These are phyloP conservation scores for Chrysomela aeneicollis DNA, from an alignment of 2,888 invertebrate species.

Conservation along the genomic window DNA sequence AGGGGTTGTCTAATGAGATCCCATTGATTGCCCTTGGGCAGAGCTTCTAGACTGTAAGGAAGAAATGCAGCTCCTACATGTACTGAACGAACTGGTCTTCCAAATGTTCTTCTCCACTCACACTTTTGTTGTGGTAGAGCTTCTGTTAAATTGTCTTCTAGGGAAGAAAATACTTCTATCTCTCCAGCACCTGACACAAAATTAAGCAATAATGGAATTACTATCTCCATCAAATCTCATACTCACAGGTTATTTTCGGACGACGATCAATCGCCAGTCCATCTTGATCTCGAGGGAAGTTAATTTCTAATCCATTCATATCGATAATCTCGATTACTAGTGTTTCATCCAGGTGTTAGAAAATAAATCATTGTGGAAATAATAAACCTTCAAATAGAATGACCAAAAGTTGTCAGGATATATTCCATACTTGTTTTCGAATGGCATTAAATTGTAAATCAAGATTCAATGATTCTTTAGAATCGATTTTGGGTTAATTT, in stretches of 20 bases:
- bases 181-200: conserved; percentile 74
- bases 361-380: conserved; percentile 48
- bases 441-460: too few species aligned
- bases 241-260: conserved; percentile 78
- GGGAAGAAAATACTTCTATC: conserved; percentile 81
- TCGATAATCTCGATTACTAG: conserved; percentile 53
- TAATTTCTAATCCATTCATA: conserved; percentile 67
- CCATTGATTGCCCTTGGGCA: conserved; percentile 75
- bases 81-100: conserved; percentile 85
- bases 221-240: not conserved
- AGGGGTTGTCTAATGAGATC: conserved; percentile 88
- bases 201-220: not conserved
- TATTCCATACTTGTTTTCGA: too few species aligned
- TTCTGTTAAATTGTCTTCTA: conserved; percentile 79
- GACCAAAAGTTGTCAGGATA: not conserved
- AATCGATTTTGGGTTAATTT: too few species aligned
- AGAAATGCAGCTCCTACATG: conserved; percentile 83
- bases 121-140: conserved; percentile 86
- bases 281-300: conserved; percentile 60
- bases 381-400: not conserved
- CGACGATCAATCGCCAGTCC: conserved; percentile 72
- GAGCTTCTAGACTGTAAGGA: conserved; percentile 77
- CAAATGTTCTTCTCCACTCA: conserved; percentile 92
- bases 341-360: conserved; percentile 54
- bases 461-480: too few species aligned